These are phyloP conservation scores for Eurois occulta DNA, from an alignment of 2,888 invertebrate genomes.

Conservation along the genomic window DNA sequence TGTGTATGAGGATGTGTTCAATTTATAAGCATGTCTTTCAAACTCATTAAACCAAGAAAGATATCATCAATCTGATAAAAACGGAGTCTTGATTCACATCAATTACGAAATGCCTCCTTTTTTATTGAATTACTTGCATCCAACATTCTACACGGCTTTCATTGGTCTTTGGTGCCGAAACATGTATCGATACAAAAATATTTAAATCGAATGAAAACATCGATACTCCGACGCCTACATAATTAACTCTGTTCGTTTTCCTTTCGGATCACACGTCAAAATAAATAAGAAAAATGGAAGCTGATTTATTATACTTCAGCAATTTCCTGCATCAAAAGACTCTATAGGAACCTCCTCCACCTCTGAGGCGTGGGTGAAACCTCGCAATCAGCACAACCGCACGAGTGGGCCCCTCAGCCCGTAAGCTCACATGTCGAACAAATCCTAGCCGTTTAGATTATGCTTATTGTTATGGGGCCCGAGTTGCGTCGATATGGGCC, in stretches of 20 bases:
- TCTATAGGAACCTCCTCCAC: constrained; percentile 48
- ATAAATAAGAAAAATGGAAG: constrained; percentile 40
- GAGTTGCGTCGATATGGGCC: constrained; percentile 69
- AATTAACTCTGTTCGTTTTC: constrained; percentile 36
- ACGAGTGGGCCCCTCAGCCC: constrained; percentile 63
- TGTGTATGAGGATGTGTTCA: neutral
- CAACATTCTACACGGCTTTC: neutral
- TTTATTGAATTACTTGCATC: neutral
- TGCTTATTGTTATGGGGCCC: constrained; percentile 81
- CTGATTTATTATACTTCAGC: constrained; percentile 48
- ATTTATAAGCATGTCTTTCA: neutral
- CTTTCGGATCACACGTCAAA: constrained; percentile 26
- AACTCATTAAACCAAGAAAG: neutral
- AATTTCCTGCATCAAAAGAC: constrained; percentile 58
- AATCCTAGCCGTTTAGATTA: constrained; percentile 80
- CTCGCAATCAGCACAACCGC: constrained; percentile 68
- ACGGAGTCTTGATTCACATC: neutral
- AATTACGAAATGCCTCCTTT: neutral
- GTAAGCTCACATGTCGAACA: constrained; percentile 76
- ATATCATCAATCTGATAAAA: neutral
- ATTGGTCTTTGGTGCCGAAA: neutral
- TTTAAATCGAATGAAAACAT: constrained; percentile 2
- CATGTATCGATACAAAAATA: neutral
- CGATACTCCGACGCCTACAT: constrained; percentile 8
- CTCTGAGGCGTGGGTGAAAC: constrained; percentile 47